Base-by-base conservation (phyloP, 2,888 invertebrate species). In the Scaptomyza reducta region DNA sequence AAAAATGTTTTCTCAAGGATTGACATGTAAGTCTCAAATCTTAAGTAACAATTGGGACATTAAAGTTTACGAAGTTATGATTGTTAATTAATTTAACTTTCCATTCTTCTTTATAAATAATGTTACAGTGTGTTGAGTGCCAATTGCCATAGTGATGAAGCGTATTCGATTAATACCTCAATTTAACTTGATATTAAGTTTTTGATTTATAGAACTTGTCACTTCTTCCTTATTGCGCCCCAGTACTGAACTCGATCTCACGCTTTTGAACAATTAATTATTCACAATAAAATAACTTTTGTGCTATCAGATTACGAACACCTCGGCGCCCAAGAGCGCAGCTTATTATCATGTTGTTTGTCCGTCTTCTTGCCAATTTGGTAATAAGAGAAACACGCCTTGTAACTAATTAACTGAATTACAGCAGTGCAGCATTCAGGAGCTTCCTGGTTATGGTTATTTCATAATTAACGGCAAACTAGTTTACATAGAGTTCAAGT, bases 381-480 rank as follows among this genome's bases (percentile, higher is more conserved):
- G 29, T 54, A 59, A 56, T 45, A 70, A 64, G 50, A 53, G 50
- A 59, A 64, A 57, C 62, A 71, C 46, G 61, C 60, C 60, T 62
- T 55, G 47, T 18, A 44, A 49, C 58, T 53, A 71, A 71, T 74
- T 75, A 67, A 71, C 18, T 53, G 67, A 53, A 71, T 70, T 62
- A 58, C 27, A 29, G 35, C 40, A 16, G 18, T 33, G 62, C 18
- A 44, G 31, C 42, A 57, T 44, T 16, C 13, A 40, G 66, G 63
- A 62, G 73, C 65, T 82, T 82, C 81, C 81, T 86, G 87, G 67
- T 82, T 74, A 82, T 83, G 73, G 73, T 83, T 41, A 51, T 44
- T 82, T 82, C 61, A 83, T 65, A 83, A 83, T 80, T 55, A 45
- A 60, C 25, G 44, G 18, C 27, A 86, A 82, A 86, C 81, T 74